Conservation (phyloP, 1,140 invertebrate genomes). For the Bombus affinis region DNA sequence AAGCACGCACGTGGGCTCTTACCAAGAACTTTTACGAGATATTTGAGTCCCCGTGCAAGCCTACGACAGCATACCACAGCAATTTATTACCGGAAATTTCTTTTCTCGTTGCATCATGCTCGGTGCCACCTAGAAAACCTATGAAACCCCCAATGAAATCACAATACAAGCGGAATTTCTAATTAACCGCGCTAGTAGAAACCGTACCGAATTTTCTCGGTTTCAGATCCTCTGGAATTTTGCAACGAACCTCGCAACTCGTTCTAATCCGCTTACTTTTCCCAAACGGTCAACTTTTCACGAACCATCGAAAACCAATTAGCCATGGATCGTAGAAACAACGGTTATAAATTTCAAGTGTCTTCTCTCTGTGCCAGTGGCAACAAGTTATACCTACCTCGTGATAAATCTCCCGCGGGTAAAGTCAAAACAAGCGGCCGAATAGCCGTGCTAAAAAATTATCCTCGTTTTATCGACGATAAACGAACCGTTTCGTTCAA, state of each 20-base stretch:
- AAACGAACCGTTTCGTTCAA: slow-evolving; percentile 5
- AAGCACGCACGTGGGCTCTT: slow-evolving; percentile 47
- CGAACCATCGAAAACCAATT: neutral
- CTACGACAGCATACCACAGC: slow-evolving; percentile 59
- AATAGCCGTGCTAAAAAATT: neutral
- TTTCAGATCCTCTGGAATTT: neutral
- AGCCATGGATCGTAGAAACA: neutral
- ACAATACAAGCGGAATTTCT: slow-evolving; percentile 35
- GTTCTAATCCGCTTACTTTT: neutral
- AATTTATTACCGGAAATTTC: slow-evolving; percentile 71
- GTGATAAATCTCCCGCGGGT: neutral
- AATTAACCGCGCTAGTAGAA: slow-evolving; percentile 22
- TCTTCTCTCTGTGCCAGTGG: too few species aligned
- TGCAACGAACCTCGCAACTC: too few species aligned
- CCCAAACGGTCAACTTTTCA: neutral
- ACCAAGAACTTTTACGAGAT: slow-evolving; percentile 56
- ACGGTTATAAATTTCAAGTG: neutral
- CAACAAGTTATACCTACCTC: neutral
- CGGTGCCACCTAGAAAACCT: slow-evolving; percentile 22
- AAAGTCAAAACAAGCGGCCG: neutral
- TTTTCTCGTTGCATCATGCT: slow-evolving; percentile 53
- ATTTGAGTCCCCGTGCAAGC: slow-evolving; percentile 64
- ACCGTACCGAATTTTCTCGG: neutral
- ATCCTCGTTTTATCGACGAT: neutral
- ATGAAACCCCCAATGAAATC: slow-evolving; percentile 47